Base-by-base conservation (phyloP, 2,113 vertebrate genomes). In the Ancistrus triradiatus region DNA sequence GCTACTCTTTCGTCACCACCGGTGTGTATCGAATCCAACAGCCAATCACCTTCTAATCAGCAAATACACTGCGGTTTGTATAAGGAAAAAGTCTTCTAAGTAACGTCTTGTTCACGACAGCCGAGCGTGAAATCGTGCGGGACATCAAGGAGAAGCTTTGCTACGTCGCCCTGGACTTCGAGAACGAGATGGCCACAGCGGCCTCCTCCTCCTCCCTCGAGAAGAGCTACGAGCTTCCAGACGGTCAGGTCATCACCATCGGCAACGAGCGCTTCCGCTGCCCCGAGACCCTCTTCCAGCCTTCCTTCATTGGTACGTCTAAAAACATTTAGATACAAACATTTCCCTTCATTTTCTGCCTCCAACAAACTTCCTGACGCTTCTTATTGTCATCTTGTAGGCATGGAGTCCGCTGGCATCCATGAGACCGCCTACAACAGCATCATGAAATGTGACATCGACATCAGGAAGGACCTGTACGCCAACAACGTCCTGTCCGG, bases 361-460 rank as follows among this genome's bases (percentile, higher is more conserved):
- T n/a, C n/a, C n/a, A n/a, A n/a, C n/a, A n/a, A n/a, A n/a, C n/a
- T n/a, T n/a, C n/a, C n/a, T n/a, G n/a, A n/a, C n/a, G n/a, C n/a
- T n/a, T 33, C 28, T n/a, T 7, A 3, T 6, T 2, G 18, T 38
- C 3, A 25, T 7, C 59, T 10, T 17, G 51, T 81, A 96, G 94
- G 94, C 33, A 96, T 96, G 93, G 94, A 97, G 74, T 95, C 93
- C 0, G 93, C 93, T 7, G 93, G 94, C 25, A 97, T 97, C 83
- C 95, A 97, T 15, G 95, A 97, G 85, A 97, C 95, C 51, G 92
- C 94, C 57, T 97, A 95, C 90, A 97, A 97, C 91, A 95, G 93
- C 74, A 97, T 97, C 87, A 97, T 97, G 95, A 97, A 97, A 81
- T 97, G 95, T 0, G 94, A 97, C 72, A 95, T 97, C 18, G 95